Percentiles rank a stretch among this genome's conserved stretches.
phyloP scores from a whole-genome alignment of 2,113 vertebrate genomes.

The Plotosus lineatus region DNA sequence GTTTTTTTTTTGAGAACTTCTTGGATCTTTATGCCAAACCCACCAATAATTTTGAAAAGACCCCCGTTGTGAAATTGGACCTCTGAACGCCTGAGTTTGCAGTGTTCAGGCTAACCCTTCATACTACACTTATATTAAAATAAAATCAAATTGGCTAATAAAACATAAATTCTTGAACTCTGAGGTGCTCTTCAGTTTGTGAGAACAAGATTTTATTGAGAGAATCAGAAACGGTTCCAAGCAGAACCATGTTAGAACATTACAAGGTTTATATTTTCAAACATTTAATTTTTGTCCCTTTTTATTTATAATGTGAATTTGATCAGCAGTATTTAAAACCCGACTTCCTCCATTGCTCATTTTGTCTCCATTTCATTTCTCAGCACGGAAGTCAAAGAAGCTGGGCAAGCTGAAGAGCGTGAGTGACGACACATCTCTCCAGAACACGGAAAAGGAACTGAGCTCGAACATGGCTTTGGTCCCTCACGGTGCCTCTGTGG shows the following conservation, averaged over 20 bases:
- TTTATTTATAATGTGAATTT: neutral
- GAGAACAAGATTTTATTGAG: too few species aligned
- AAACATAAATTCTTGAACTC: neutral
- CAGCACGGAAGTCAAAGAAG: conserved; percentile 98
- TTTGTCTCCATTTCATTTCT: conserved; percentile 26
- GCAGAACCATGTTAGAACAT: neutral
- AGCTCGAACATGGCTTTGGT: conserved; percentile 81
- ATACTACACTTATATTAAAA: neutral
- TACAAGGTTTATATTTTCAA: neutral
- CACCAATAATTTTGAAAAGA: neutral
- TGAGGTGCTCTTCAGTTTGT: neutral
- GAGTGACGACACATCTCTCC: conserved; percentile 82
- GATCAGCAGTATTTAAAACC: neutral
- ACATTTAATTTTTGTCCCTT: neutral
- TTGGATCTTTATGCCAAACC: too few species aligned
- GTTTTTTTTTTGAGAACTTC: too few species aligned
- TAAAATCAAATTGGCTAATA: too few species aligned
- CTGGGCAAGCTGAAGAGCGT: conserved; percentile 93
- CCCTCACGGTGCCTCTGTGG: conserved; percentile 80
- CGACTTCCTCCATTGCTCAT: neutral
- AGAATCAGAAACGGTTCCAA: neutral
- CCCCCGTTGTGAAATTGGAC: neutral
- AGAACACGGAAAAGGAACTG: conserved; percentile 85
- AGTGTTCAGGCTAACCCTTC: neutral
- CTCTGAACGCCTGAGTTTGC: neutral